Evolutionary conservation across 2,888 invertebrate species (phyloP).

Genomic region (Autographa pulchrina): DNA sequence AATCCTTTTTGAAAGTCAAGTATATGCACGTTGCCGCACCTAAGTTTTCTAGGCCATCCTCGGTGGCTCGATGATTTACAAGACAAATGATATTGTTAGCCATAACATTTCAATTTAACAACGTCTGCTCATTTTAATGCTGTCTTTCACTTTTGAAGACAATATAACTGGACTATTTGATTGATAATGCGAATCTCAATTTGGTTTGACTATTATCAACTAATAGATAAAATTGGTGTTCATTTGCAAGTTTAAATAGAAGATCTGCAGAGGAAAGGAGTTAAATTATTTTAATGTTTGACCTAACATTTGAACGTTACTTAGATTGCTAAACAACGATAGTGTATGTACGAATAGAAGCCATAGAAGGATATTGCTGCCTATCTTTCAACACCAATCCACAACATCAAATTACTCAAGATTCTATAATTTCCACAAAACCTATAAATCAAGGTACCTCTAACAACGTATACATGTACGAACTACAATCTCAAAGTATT

Average conservation of each 20-base stretch:
- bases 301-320: not conserved
- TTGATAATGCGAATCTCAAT: not conserved
- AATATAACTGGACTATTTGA: slow-evolving; percentile 1
- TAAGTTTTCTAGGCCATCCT: slow-evolving; percentile 19
- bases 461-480: slow-evolving; percentile 28
- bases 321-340: not conserved
- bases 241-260: no score
- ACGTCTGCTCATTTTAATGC: not conserved
- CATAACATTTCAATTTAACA: not conserved
- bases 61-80: slow-evolving; percentile 30
- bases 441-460: slow-evolving; percentile 45
- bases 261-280: not conserved
- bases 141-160: not conserved
- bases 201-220: no score
- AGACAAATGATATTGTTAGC: slow-evolving; percentile 15
- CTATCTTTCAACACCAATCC: not conserved
- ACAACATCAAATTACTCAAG: slow-evolving; percentile 15
- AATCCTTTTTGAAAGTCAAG: slow-evolving; percentile 54
- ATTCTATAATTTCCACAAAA: slow-evolving; percentile 31
- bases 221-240: no score
- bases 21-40: slow-evolving; percentile 30
- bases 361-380: not conserved
- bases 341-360: not conserved
- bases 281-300: not conserved
- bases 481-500: slow-evolving; percentile 34